Conservation (phyloP, 2,797 vertebrate species). For the Platyrinchus mystaceus region DNA sequence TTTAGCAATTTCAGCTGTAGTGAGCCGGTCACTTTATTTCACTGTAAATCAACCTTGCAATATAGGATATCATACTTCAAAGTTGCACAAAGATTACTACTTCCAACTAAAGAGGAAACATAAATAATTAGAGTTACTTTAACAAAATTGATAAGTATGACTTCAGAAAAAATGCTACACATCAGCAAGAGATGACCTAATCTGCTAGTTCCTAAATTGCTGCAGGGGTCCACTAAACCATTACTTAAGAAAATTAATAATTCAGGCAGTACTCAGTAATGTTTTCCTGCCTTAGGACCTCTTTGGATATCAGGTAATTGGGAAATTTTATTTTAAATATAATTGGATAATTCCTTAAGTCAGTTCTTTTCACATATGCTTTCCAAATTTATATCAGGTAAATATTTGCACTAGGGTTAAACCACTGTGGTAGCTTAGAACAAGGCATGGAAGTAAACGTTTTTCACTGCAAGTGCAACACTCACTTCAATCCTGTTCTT, state of each 20-base stretch:
- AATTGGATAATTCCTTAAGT: neutral
- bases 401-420: neutral
- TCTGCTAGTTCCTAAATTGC: neutral
- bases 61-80: neutral
- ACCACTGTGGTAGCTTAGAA: neutral
- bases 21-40: neutral
- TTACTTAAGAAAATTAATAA: neutral
- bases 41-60: neutral
- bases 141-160: neutral
- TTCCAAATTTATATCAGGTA: neutral
- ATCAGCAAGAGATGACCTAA: neutral
- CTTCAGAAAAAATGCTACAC: neutral
- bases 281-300: neutral
- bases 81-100: neutral
- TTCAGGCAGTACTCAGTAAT: neutral
- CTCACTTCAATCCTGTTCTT: neutral
- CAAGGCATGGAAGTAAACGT: fast-evolving
- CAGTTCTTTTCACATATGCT: neutral
- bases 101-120: neutral
- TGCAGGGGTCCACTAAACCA: neutral
- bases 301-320: neutral
- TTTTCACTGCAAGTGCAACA: neutral
- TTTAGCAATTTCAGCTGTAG: neutral
- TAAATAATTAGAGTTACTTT: neutral
- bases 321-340: neutral